Evolutionary conservation across 2,113 vertebrate species (phyloP).

Genomic region (Zosterops japonicus): DNA sequence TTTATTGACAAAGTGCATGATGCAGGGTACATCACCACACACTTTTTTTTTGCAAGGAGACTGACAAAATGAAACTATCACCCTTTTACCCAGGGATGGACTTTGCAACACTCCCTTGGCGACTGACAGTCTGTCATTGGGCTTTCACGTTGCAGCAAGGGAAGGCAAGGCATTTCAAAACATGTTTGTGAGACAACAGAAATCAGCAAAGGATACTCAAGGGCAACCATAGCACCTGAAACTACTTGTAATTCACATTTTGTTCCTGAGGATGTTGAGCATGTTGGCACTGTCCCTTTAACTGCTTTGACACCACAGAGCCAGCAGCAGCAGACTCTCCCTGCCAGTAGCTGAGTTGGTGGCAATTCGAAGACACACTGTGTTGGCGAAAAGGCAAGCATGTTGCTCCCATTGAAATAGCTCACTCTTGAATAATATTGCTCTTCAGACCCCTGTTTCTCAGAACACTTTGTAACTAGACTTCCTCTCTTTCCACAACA

Average conservation of each 20-base stretch:
- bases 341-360: background rate
- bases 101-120: fast-evolving
- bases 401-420: background rate
- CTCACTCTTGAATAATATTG: background rate
- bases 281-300: constrained; percentile 17
- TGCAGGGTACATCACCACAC: background rate
- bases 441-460: background rate
- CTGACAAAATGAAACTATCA: background rate
- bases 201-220: constrained; percentile 30
- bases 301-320: background rate
- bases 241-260: constrained; percentile 47
- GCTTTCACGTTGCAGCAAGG: background rate
- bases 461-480: background rate
- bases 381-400: background rate
- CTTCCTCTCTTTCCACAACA: background rate
- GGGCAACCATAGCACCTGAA: constrained; percentile 17
- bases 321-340: background rate
- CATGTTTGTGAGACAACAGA: constrained; percentile 16
- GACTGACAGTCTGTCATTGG: background rate
- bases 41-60: background rate
- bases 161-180: constrained; percentile 1
- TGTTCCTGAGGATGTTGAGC: background rate
- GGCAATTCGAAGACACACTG: background rate
- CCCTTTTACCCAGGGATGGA: background rate
- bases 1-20: background rate